phyloP scores from a whole-genome alignment of 2,113 vertebrate species.

The Quiscalus mexicanus region DNA sequence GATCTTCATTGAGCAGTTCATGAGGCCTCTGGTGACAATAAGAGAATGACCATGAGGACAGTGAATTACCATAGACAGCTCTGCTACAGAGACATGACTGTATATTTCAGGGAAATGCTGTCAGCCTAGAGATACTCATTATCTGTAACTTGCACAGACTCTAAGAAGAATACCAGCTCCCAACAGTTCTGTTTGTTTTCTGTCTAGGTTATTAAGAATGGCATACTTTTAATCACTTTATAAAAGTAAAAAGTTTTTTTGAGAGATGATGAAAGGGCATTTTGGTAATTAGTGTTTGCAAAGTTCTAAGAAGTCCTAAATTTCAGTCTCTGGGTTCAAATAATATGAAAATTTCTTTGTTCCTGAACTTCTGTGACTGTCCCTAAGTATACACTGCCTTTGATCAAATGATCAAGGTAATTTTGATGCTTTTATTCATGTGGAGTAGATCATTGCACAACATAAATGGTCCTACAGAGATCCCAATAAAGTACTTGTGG shows the following conservation, averaged over 20 bases:
- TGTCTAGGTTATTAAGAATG: neutral
- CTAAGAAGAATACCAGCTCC: neutral
- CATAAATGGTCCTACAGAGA: neutral
- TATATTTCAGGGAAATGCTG: neutral
- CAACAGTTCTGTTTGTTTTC: neutral
- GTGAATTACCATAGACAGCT: neutral
- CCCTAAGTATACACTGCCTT: neutral
- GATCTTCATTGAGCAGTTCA: neutral
- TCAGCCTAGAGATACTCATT: neutral
- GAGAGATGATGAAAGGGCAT: neutral
- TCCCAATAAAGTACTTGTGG: neutral
- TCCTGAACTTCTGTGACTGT: neutral
- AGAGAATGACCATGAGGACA: neutral
- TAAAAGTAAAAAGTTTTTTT: neutral
- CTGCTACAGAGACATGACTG: neutral
- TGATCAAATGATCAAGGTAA: neutral
- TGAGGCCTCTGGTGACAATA: neutral
- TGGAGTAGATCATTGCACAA: neutral
- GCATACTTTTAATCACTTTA: neutral
- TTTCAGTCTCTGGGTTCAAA: neutral
- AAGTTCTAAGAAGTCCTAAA: conserved; percentile 10
- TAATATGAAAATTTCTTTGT: neutral
- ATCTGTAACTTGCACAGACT: neutral
- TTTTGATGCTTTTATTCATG: neutral
- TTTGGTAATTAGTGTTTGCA: neutral